phyloP scores from a whole-genome alignment of 2,113 vertebrate genomes.

The Uria aalge region DNA sequence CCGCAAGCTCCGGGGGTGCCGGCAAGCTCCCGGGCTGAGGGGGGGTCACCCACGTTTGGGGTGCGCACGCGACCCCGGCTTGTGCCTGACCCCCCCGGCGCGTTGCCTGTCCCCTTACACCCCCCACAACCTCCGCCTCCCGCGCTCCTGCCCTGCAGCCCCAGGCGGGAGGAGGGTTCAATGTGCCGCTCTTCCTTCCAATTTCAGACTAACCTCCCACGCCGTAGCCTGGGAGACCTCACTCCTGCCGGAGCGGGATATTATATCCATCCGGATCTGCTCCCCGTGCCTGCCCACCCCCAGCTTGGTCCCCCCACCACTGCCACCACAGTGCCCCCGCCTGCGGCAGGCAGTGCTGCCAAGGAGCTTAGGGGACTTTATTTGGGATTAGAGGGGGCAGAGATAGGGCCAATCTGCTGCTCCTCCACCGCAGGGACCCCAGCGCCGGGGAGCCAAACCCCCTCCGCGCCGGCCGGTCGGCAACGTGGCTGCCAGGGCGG shows the following conservation, averaged over 20 bases:
- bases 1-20: fast-evolving
- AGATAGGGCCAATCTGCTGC: neutral
- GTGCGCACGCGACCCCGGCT: fast-evolving
- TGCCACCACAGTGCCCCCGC: fast-evolving
- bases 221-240: neutral
- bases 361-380: neutral
- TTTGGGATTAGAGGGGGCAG: neutral
- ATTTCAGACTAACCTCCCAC: neutral
- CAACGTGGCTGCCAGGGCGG: neutral
- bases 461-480: fast-evolving
- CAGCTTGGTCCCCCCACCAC: fast-evolving
- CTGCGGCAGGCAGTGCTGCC: neutral
- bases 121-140: no score
- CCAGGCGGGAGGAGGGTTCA: neutral
- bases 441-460: neutral
- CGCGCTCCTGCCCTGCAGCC: neutral
- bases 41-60: neutral
- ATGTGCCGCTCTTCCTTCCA: fast-evolving
- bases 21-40: neutral
- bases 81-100: fast-evolving
- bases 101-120: fast-evolving
- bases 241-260: fast-evolving
- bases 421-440: neutral
- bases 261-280: neutral
- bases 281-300: neutral